Evolutionary conservation across 2,113 vertebrate genomes (phyloP).

Genomic region (Chamaea fasciata): DNA sequence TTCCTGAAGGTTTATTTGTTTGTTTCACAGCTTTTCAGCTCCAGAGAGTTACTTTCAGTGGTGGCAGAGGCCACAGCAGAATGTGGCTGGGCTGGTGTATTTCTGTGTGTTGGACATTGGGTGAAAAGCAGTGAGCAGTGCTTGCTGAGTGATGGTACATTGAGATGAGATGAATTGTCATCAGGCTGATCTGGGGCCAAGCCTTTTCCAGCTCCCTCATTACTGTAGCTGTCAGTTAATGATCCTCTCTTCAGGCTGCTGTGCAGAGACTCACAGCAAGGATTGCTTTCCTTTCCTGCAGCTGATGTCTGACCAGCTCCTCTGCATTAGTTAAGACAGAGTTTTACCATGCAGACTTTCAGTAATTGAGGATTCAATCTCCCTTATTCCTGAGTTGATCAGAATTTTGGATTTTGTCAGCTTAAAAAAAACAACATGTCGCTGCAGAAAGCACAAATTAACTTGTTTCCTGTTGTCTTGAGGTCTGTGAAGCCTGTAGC

Average conservation of each 20-base stretch:
- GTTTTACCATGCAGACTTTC: neutral
- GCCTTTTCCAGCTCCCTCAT: neutral
- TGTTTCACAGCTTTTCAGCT: neutral
- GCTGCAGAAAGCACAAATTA: neutral
- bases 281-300: neutral
- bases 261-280: neutral
- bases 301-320: neutral
- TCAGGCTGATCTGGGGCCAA: neutral
- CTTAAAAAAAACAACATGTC: neutral
- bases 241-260: neutral
- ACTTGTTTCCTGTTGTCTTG: neutral
- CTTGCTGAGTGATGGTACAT: neutral
- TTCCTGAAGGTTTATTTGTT: neutral
- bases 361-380: neutral
- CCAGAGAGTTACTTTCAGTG: neutral
- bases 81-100: neutral
- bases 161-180: neutral
- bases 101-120: accelerated
- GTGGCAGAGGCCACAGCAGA: neutral
- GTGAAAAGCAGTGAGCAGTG: neutral
- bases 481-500: neutral
- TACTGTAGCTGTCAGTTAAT: neutral
- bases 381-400: neutral
- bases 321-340: neutral
- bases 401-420: neutral